Evolutionary conservation across 1,140 invertebrate species (phyloP), one percentile per base, ranked within the genome.

Genomic region (Papilio polytes): DNA sequence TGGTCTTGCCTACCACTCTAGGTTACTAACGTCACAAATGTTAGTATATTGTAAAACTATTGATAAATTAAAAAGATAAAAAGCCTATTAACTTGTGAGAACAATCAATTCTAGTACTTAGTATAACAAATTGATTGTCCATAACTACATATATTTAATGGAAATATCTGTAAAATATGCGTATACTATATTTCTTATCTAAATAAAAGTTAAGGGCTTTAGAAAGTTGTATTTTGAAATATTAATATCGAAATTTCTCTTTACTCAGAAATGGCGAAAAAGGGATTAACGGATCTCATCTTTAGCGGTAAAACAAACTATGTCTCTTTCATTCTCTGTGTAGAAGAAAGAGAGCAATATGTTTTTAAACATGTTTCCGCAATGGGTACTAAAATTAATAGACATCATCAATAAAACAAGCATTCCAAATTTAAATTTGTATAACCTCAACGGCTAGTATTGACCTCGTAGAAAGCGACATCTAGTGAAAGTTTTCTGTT

Each of bases 361-460:
- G 18, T 53, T 53, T 53, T 53, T n/a, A n/a, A 18, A 53, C 18
- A 15, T 53, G 51, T 18, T 53, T 15, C 10, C 1, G 10, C 10
- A 46, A 12, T 46, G 44, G 44, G 10, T 18, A 56, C 51, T 4
- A 48, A 48, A 9, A 1, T 15, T 66, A 13, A 31, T 66, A 7
- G 26, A 66, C 22, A 26, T 66, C 22, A 26, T 66, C 1, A 66
- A 66, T 15, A 78, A 78, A 20, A 59, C 46, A 66, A 78, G 31
- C 76, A 78, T 78, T 78, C 56, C 76, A 78, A 78, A 78, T 78
- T 78, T 56, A 63, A 63, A 63, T 63, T 78, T 78, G 36, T 41
- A 20, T 20, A 41, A 36, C 18, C 22, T 15, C 53, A 44, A 78
- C 44, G 36, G 76, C 76, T 15, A 51, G 48, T 31, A 63, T 78